These are phyloP conservation scores for Cepaea hortensis DNA, from an alignment of 2,888 invertebrate species.

Conservation along the genomic window DNA sequence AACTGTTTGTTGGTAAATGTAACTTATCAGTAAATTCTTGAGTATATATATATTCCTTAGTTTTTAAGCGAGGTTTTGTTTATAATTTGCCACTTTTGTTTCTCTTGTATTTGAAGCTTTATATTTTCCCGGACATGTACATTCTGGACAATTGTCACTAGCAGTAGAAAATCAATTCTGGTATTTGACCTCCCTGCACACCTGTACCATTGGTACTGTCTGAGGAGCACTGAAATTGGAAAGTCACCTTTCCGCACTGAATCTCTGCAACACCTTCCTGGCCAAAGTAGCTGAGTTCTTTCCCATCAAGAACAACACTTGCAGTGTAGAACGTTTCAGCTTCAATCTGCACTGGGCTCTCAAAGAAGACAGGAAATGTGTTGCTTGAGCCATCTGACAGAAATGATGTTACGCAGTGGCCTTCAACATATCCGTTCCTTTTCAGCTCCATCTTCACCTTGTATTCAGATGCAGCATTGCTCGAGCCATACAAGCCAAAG, in stretches of 20 bases:
- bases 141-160: slow-evolving; percentile 32
- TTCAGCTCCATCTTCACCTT: slow-evolving; percentile 92
- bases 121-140: too few relatives aligned
- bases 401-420: slow-evolving; percentile 94
- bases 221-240: slow-evolving; percentile 97
- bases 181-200: slow-evolving; percentile 97
- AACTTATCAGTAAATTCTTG: too few relatives aligned
- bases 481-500: slow-evolving; percentile 95
- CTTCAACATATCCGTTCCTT: slow-evolving; percentile 88
- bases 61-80: too few relatives aligned
- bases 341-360: slow-evolving; percentile 89
- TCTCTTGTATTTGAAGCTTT: too few relatives aligned
- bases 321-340: slow-evolving; percentile 96
- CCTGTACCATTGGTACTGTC: slow-evolving; percentile 98
- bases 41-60: too few relatives aligned
- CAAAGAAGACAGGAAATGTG: slow-evolving; percentile 92
- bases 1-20: too few relatives aligned
- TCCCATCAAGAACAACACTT: slow-evolving; percentile 94
- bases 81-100: too few relatives aligned
- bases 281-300: slow-evolving; percentile 95
- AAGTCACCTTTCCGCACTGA: slow-evolving; percentile 89
- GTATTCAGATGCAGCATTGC: slow-evolving; percentile 95
- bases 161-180: slow-evolving; percentile 93
- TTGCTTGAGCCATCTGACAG: slow-evolving; percentile 97
- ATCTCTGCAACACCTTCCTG: slow-evolving; percentile 97